These are phyloP conservation scores for Stenichneumon culpator DNA, from an alignment of 2,888 invertebrate species.

Conservation along the genomic window DNA sequence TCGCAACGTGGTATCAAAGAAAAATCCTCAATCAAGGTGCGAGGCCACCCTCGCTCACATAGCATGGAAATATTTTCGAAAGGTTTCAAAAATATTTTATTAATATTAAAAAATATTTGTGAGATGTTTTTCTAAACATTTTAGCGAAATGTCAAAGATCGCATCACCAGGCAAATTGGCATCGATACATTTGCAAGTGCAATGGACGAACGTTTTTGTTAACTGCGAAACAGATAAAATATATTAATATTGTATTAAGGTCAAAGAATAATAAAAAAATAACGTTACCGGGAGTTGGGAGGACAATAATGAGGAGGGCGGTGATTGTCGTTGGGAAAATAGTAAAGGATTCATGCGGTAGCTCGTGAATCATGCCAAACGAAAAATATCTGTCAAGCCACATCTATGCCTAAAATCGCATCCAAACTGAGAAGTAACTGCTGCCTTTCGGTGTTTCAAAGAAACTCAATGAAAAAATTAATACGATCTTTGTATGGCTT, in stretches of 20 bases:
- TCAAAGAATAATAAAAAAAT: constrained; percentile 38
- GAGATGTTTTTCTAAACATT: no score
- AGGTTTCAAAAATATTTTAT: no score
- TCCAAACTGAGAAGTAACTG: constrained; percentile 82
- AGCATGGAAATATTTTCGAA: no score
- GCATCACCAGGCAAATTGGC: no score
- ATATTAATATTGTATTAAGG: constrained; percentile 44
- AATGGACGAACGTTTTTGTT: constrained; percentile 40
- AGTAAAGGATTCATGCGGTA: constrained; percentile 72
- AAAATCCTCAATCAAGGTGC: not conserved
- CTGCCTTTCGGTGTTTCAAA: constrained; percentile 70
- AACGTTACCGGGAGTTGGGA: constrained; percentile 42
- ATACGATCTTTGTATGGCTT: constrained; percentile 24
- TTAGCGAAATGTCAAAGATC: no score
- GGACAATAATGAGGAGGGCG: constrained; percentile 1
- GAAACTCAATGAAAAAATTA: constrained; percentile 19
- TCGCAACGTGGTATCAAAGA: constrained; percentile 13
- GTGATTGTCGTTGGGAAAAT: constrained; percentile 21
- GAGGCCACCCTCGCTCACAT: not conserved
- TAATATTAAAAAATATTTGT: no score
- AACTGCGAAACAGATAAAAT: constrained; percentile 46
- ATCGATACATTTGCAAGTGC: constrained; percentile 40
- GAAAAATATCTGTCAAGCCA: constrained; percentile 66
- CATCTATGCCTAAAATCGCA: constrained; percentile 59
- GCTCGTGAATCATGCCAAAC: constrained; percentile 75